Evolutionary conservation across 1,140 invertebrate genomes (phyloP).

Genomic region (Heliconius himera): DNA sequence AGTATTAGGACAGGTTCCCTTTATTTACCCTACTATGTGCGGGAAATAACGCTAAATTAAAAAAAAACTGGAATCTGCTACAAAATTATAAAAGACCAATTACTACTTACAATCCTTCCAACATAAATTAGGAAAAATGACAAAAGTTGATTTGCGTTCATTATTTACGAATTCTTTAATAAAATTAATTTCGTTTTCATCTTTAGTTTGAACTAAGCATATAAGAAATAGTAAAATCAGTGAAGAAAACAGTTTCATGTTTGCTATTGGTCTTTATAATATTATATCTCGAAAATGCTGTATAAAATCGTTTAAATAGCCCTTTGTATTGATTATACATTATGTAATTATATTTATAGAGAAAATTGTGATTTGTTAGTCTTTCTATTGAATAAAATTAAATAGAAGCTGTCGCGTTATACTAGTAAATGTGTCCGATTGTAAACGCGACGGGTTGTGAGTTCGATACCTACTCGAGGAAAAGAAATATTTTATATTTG

Average conservation of each 20-base stretch:
- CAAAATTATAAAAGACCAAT: no score
- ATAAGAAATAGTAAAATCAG: not conserved
- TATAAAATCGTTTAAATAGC: not conserved
- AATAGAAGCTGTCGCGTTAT: no score
- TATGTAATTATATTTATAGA: not conserved
- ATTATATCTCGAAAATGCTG: not conserved
- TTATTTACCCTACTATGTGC: not conserved
- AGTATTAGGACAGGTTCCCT: no score
- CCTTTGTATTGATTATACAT: not conserved
- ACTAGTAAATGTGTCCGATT: no score
- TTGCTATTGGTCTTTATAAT: not conserved
- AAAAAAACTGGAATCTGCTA: not conserved
- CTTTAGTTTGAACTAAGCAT: conserved; percentile 26
- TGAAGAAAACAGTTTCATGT: not conserved
- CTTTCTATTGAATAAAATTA: not conserved
- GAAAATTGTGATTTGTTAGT: not conserved
- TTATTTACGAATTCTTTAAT: conserved; percentile 56
- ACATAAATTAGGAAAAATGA: conserved; percentile 50
- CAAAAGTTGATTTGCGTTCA: conserved; percentile 53
- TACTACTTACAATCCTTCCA: conserved; percentile 56
- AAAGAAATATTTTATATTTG: no score
- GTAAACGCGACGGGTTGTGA: no score
- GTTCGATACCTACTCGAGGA: no score
- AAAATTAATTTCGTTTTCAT: conserved; percentile 46
- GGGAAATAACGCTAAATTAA: not conserved